Percentiles rank a stretch among this genome's conserved stretches.
These are phyloP conservation scores for Paramormyrops kingsleyae DNA, from an alignment of 2,113 vertebrate genomes.

Conservation along the genomic window DNA sequence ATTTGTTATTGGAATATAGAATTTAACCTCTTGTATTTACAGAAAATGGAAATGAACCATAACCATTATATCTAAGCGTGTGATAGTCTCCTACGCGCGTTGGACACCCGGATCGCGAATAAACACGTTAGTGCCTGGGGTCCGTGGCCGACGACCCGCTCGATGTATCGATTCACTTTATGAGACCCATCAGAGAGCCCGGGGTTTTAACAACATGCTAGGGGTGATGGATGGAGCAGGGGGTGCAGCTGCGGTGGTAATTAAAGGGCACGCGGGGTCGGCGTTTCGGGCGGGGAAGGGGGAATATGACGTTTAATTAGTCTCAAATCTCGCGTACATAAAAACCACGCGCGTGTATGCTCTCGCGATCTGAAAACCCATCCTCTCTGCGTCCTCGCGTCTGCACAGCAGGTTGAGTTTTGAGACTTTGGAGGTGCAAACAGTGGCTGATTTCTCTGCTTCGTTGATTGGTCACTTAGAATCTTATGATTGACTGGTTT, in stretches of 20 bases:
- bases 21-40: neutral
- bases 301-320: too few species aligned
- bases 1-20: neutral
- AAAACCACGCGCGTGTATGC: too few species aligned
- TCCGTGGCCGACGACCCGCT: conserved; percentile 66
- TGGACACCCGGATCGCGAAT: neutral
- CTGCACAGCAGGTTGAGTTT: too few species aligned
- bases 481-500: too few species aligned
- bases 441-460: too few species aligned
- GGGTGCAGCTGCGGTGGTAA: conserved; percentile 27
- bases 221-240: conserved; percentile 76
- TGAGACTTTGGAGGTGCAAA: too few species aligned
- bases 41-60: neutral
- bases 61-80: neutral
- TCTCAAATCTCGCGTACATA: too few species aligned
- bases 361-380: too few species aligned
- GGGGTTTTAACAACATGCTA: conserved; percentile 72
- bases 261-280: conserved; percentile 38
- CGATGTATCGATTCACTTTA: conserved; percentile 96
- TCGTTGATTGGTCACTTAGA: too few species aligned
- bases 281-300: neutral
- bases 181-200: conserved; percentile 85
- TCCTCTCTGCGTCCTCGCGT: too few species aligned
- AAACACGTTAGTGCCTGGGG: neutral
- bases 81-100: neutral